These are phyloP conservation scores for Daphoenositta chrysoptera DNA, from an alignment of 2,113 vertebrate species.

Conservation along the genomic window DNA sequence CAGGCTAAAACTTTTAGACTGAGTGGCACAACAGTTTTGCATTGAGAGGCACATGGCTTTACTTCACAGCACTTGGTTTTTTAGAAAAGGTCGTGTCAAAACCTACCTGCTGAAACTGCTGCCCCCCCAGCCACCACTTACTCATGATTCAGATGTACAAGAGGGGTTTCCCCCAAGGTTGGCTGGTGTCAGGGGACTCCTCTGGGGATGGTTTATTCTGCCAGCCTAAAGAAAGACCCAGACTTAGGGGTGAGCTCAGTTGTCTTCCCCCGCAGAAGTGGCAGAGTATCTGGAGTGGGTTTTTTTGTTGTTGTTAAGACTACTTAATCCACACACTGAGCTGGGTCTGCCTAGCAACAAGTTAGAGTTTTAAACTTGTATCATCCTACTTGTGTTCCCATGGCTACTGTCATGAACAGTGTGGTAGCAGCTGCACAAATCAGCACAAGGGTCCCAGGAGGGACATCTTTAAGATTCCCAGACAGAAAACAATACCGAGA, in stretches of 20 bases:
- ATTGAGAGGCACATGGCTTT: background rate
- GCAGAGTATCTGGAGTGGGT: background rate
- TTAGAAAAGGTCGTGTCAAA: background rate
- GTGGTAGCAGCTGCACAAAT: conserved; percentile 59
- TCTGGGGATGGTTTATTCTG: background rate
- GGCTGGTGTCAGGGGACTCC: background rate
- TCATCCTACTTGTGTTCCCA: conserved; percentile 73
- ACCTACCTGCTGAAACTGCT: background rate
- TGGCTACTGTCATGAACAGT: conserved; percentile 70
- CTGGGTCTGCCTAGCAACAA: conserved; percentile 74
- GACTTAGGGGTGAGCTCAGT: background rate
- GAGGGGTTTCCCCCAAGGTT: background rate
- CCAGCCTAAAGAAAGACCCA: background rate
- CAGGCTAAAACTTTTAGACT: background rate
- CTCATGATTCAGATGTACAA: background rate
- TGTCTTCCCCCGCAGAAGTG: background rate
- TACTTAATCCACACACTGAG: conserved; percentile 45
- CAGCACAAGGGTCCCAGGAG: conserved; percentile 57
- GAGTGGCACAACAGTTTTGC: background rate
- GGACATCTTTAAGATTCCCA: conserved; percentile 48
- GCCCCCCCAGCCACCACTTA: background rate
- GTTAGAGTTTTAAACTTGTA: conserved; percentile 70
- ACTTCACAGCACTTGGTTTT: background rate
- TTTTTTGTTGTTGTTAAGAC: conserved; percentile 17
- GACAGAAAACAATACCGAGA: conserved; percentile 23